A percentile compares a stretch with the other conserved stretches of the same genome.
Evolutionary conservation across 2,797 vertebrate genomes (phyloP).

Genomic region (Steatocranus sp.): DNA sequence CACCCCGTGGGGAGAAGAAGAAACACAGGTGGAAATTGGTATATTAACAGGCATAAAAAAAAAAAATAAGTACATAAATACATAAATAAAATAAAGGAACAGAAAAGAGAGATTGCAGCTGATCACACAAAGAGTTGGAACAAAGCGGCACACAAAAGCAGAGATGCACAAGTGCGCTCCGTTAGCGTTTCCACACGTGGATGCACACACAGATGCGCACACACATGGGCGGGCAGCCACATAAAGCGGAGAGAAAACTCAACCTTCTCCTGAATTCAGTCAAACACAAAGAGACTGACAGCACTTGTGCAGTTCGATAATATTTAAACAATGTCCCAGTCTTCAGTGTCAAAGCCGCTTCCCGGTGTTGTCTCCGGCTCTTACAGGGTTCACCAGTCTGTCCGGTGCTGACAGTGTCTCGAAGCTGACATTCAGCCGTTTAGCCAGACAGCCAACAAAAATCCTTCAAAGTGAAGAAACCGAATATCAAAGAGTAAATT

Average conservation of each 20-base stretch:
- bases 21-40: constrained; percentile 59
- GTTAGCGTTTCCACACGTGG: constrained; percentile 34
- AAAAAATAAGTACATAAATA: not conserved
- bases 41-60: constrained; percentile 10
- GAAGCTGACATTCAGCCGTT: constrained; percentile 8
- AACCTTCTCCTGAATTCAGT: constrained; percentile 45
- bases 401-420: constrained; percentile 23
- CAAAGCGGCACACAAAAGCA: constrained; percentile 30
- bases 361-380: constrained; percentile 14
- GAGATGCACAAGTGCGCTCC: constrained; percentile 11
- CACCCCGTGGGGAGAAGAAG: not conserved
- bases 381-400: constrained; percentile 21
- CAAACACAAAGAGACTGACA: constrained; percentile 57
- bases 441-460: constrained; percentile 25
- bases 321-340: constrained; percentile 60
- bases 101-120: not conserved
- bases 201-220: constrained; percentile 30
- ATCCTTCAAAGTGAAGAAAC: constrained; percentile 40
- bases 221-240: constrained; percentile 7
- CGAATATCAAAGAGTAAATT: constrained; percentile 56
- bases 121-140: constrained; percentile 42
- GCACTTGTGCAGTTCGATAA: constrained; percentile 58
- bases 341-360: constrained; percentile 48
- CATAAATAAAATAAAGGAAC: not conserved
- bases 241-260: constrained; percentile 19